Evolutionary conservation across 2,888 invertebrate genomes (phyloP).

Genomic region (Pyrocoelia pectoralis): DNA sequence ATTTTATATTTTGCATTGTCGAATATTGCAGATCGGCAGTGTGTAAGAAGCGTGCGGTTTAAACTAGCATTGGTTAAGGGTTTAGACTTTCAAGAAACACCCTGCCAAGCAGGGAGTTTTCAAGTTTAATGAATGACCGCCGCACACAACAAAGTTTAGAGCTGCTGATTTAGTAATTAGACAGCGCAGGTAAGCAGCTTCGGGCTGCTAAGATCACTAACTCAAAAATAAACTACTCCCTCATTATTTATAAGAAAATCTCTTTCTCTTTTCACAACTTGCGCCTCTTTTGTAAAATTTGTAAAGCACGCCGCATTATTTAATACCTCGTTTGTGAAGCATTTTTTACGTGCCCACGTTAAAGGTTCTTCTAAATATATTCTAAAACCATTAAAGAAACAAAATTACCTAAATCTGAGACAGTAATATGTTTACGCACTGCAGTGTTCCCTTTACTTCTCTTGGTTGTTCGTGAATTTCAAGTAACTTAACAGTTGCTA

Average conservation of each 20-base stretch:
- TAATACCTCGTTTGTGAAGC: conserved; percentile 31
- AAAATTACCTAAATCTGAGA: too few relatives aligned
- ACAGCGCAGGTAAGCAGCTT: conserved; percentile 53
- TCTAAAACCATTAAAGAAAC: too few relatives aligned
- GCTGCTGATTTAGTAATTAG: conserved; percentile 61
- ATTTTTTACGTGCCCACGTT: not conserved
- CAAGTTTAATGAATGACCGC: conserved; percentile 61
- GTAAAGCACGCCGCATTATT: conserved; percentile 35
- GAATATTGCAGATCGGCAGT: conserved; percentile 35
- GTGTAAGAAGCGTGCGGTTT: conserved; percentile 35
- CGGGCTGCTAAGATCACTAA: conserved; percentile 40
- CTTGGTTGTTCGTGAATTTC: too few relatives aligned
- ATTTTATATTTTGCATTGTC: conserved; percentile 47
- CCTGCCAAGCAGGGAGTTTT: conserved; percentile 48
- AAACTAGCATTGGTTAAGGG: conserved; percentile 35
- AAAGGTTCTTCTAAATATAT: too few relatives aligned
- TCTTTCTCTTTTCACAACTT: conserved; percentile 35
- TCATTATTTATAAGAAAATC: conserved; percentile 37
- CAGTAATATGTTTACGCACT: too few relatives aligned
- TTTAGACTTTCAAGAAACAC: conserved; percentile 37
- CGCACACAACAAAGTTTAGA: conserved; percentile 57
- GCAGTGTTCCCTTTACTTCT: too few relatives aligned
- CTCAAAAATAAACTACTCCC: conserved; percentile 41
- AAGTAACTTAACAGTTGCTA: too few relatives aligned
- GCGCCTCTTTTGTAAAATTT: conserved; percentile 32